Evolutionary conservation across 2,797 vertebrate genomes (phyloP).

Genomic region (Manis crassicaudata): DNA sequence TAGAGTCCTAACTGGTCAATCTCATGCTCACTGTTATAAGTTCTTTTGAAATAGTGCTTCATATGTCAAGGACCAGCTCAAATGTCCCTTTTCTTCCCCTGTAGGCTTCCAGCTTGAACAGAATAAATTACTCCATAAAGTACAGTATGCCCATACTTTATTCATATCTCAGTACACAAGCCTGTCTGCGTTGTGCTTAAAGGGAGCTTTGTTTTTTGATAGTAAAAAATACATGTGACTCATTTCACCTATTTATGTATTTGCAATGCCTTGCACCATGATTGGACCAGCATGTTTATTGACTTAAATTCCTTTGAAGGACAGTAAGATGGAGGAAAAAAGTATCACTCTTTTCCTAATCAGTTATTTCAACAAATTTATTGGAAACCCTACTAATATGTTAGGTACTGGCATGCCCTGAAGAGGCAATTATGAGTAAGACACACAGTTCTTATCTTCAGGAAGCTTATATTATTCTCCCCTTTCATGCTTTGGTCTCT

Average conservation of each 20-base stretch:
- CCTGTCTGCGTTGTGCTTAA: neutral
- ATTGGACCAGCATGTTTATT: neutral
- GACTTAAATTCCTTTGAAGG: neutral
- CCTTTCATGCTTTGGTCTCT: neutral
- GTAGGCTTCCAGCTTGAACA: neutral
- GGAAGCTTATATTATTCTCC: neutral
- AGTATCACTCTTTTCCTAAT: neutral
- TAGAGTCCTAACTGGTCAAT: neutral
- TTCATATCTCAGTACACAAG: neutral
- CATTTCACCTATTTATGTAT: neutral
- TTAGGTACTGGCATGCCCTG: neutral
- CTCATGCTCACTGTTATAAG: neutral
- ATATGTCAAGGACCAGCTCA: neutral
- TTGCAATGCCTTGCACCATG: neutral
- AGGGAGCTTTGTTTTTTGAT: neutral
- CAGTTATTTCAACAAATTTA: neutral
- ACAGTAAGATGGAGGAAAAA: neutral
- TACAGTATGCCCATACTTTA: neutral
- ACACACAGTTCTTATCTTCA: neutral
- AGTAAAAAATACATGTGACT: neutral
- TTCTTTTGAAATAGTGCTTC: neutral
- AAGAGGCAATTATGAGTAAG: neutral
- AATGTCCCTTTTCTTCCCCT: neutral
- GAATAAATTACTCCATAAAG: neutral
- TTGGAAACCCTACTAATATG: neutral